Conservation (phyloP, 2,113 vertebrate species). For the Chaenogobius annularis region DNA sequence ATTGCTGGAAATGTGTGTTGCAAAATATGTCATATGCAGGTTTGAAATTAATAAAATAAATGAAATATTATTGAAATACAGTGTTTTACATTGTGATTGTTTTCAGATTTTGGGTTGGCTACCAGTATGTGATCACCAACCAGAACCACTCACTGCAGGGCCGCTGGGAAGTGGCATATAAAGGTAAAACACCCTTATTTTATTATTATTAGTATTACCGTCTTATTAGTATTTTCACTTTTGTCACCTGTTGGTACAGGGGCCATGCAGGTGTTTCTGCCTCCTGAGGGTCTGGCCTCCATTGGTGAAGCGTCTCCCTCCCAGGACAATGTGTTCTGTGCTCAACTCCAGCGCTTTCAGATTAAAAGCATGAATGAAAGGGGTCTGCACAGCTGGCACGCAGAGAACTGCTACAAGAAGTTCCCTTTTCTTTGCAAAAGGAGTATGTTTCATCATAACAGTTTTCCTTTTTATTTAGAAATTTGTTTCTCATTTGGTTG, state of each 20-base stretch:
- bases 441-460: slow-evolving; percentile 75
- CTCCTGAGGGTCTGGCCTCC: slow-evolving; percentile 83
- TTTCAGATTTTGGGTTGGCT: slow-evolving; percentile 95
- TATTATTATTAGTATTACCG: too few species aligned
- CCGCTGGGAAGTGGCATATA: slow-evolving; percentile 94
- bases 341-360: slow-evolving; percentile 91
- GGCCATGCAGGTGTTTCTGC: slow-evolving; percentile 90
- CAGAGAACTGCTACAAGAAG: slow-evolving; percentile 94
- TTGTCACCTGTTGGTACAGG: slow-evolving; percentile 69
- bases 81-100: neutral
- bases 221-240: neutral
- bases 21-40: too few species aligned
- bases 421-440: slow-evolving; percentile 97
- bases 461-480: neutral
- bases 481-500: neutral
- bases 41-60: too few species aligned
- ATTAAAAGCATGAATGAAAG: slow-evolving; percentile 87
- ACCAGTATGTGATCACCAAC: slow-evolving; percentile 94
- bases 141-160: slow-evolving; percentile 90
- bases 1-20: too few species aligned
- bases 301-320: slow-evolving; percentile 80
- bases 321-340: slow-evolving; percentile 89
- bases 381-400: slow-evolving; percentile 94
- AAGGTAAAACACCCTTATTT: slow-evolving; percentile 76
- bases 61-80: too few species aligned